phyloP scores from a whole-genome alignment of 2,888 invertebrate genomes.

The Brachyopa scutellaris region DNA sequence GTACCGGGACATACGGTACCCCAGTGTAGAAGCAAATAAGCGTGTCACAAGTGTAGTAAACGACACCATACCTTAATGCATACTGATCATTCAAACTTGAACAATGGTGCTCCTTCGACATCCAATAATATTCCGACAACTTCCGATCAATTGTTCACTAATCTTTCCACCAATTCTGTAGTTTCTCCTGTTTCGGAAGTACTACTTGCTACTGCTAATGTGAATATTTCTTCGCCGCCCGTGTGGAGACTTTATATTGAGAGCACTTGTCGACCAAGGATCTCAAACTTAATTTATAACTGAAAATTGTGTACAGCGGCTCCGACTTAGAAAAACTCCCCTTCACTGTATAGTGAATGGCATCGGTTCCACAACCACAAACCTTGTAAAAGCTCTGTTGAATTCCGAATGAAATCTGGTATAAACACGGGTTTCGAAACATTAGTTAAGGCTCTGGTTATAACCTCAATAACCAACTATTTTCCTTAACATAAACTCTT shows the following conservation, averaged over 20 bases:
- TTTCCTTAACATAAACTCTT: not conserved
- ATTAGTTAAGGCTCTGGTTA: not conserved
- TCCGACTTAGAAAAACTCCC: not conserved
- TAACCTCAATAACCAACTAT: conserved; percentile 16
- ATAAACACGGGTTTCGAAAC: not conserved
- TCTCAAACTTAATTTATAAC: not conserved
- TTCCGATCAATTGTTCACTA: too few relatives aligned
- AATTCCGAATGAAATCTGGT: not conserved
- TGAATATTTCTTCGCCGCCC: not conserved
- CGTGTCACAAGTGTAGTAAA: not conserved
- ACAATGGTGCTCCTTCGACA: too few relatives aligned
- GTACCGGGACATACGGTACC: not conserved
- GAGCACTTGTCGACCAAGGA: not conserved
- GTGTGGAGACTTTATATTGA: not conserved
- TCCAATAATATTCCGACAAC: too few relatives aligned
- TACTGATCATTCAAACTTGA: too few relatives aligned
- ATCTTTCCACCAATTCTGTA: too few relatives aligned
- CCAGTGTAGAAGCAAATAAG: not conserved
- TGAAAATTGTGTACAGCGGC: not conserved
- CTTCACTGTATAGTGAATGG: not conserved
- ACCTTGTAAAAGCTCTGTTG: not conserved
- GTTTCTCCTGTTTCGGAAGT: not conserved
- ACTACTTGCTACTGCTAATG: conserved; percentile 1
- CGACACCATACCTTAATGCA: not conserved
- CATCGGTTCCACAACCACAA: not conserved